These are phyloP conservation scores for Sparus aurata DNA, from an alignment of 2,797 vertebrate species.

Conservation along the genomic window DNA sequence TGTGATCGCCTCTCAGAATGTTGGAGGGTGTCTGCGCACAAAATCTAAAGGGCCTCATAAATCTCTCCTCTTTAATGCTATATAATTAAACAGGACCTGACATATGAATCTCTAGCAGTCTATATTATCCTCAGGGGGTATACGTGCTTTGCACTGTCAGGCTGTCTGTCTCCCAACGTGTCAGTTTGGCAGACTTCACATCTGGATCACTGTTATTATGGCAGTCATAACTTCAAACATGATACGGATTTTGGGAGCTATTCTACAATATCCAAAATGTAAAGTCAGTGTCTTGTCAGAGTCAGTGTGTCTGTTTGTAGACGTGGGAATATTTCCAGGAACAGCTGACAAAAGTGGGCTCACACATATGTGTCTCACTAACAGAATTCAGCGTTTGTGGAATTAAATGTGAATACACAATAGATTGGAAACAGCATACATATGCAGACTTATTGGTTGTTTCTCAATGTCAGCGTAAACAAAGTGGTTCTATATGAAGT, in stretches of 20 bases:
- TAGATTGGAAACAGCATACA: background rate
- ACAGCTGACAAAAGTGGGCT: background rate
- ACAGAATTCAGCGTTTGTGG: background rate
- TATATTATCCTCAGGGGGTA: slow-evolving; percentile 67
- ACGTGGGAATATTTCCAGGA: slow-evolving; percentile 8
- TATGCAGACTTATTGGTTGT: background rate
- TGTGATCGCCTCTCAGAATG: slow-evolving; percentile 51
- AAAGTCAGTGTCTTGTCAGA: slow-evolving; percentile 34
- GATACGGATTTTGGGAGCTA: slow-evolving; percentile 41
- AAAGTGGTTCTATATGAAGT: background rate
- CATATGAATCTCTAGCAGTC: slow-evolving; percentile 70
- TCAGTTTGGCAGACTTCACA: slow-evolving; percentile 66
- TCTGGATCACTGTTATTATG: slow-evolving; percentile 77
- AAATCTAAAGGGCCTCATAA: slow-evolving; percentile 71
- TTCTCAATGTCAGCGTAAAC: background rate
- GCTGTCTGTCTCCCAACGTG: slow-evolving; percentile 62
- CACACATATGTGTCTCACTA: background rate
- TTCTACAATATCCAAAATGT: slow-evolving; percentile 50
- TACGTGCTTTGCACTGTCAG: slow-evolving; percentile 65
- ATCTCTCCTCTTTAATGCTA: slow-evolving; percentile 74
- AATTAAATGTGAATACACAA: background rate
- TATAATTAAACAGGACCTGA: slow-evolving; percentile 75
- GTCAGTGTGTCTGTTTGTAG: slow-evolving; percentile 24
- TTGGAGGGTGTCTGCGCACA: slow-evolving; percentile 42
- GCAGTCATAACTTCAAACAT: slow-evolving; percentile 57